Conservation (phyloP, 1,140 invertebrate genomes). For the Grapholita molesta region DNA sequence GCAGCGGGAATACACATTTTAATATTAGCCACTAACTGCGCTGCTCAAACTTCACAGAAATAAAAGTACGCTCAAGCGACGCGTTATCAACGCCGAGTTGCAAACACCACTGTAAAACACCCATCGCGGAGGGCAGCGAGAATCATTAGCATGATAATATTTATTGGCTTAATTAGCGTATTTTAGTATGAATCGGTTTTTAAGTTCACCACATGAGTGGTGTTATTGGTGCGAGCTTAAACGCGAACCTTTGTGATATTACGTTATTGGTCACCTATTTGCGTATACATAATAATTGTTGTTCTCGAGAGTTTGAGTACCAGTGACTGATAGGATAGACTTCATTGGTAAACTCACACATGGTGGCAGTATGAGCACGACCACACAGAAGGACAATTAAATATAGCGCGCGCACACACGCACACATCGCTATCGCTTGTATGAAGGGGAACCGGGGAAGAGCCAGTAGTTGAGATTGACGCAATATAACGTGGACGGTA, state of each 20-base stretch:
- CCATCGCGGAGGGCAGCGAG: constrained; percentile 27
- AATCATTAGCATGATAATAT: constrained; percentile 31
- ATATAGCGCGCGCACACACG: constrained; percentile 68
- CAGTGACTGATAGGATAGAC: constrained; percentile 53
- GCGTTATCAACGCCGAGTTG: constrained; percentile 21
- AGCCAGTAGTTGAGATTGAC: constrained; percentile 67
- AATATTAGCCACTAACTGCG: constrained; percentile 67
- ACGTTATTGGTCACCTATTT: neutral
- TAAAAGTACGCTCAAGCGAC: neutral
- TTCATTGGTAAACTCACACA: constrained; percentile 73
- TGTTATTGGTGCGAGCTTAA: neutral
- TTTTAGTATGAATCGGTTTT: constrained; percentile 29
- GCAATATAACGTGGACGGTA: constrained; percentile 55
- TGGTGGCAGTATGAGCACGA: constrained; percentile 53
- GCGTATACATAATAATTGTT: neutral
- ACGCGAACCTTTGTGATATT: neutral
- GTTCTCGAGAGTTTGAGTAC: constrained; percentile 52
- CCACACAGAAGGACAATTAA: constrained; percentile 58
- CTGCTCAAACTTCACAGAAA: constrained; percentile 53
- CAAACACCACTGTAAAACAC: constrained; percentile 30
- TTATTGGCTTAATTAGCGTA: constrained; percentile 28
- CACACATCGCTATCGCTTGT: constrained; percentile 50
- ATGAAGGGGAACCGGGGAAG: constrained; percentile 45
- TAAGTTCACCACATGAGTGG: neutral
- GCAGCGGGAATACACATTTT: constrained; percentile 71